phyloP scores from a whole-genome alignment of 2,113 vertebrate genomes.

The Kobus ellipsiprymnus region DNA sequence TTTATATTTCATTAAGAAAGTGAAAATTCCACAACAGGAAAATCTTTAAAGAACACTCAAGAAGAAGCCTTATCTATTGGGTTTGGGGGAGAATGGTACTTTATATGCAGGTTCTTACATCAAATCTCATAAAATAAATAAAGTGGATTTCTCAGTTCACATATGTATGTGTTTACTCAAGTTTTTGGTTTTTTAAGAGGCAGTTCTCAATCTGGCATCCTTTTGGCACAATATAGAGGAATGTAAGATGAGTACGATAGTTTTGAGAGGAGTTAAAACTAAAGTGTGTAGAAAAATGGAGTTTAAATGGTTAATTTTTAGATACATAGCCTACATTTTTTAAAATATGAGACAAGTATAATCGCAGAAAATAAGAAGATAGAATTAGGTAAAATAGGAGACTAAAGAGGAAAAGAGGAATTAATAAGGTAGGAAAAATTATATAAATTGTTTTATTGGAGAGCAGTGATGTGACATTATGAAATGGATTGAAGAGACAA shows the following conservation, averaged over 20 bases:
- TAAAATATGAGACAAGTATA: not conserved
- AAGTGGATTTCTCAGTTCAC: not conserved
- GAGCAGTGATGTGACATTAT: not conserved
- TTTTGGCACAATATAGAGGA: not conserved
- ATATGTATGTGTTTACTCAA: not conserved
- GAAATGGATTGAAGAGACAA: not conserved
- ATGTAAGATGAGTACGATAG: not conserved
- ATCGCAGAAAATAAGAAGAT: not conserved
- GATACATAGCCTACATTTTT: not conserved
- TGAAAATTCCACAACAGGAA: not conserved
- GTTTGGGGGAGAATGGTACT: not conserved
- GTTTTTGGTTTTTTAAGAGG: not conserved
- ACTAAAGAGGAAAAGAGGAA: not conserved
- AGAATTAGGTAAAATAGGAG: not conserved
- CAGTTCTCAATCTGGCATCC: not conserved
- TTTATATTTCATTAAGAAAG: not conserved
- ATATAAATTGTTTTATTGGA: not conserved
- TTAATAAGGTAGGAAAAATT: not conserved
- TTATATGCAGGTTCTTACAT: not conserved
- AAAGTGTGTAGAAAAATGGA: not conserved
- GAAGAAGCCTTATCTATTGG: not conserved
- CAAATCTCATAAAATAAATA: not conserved
- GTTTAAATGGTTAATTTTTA: not conserved
- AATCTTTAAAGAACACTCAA: not conserved
- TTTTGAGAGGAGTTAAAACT: not conserved